Evolutionary conservation across 1,140 invertebrate species (phyloP).

Genomic region (Cylas formicarius): DNA sequence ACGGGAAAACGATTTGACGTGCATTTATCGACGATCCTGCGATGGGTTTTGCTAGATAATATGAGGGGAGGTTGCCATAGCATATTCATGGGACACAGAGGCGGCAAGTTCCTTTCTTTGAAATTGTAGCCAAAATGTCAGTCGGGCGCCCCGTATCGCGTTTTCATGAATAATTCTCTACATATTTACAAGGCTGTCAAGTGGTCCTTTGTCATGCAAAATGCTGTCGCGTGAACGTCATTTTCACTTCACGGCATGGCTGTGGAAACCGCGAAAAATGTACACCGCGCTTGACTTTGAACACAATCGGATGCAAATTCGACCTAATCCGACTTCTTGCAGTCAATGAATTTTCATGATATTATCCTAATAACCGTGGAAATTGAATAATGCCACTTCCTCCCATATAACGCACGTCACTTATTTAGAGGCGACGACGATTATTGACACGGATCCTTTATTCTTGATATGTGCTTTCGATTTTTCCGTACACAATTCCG

Average conservation of each 20-base stretch:
- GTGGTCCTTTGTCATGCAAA: conserved; percentile 44
- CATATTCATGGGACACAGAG: conserved; percentile 16
- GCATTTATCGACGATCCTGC: conserved; percentile 9
- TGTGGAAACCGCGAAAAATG: conserved; percentile 37
- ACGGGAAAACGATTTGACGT: too few relatives aligned
- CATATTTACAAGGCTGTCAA: conserved; percentile 44
- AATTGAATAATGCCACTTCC: conserved; percentile 21
- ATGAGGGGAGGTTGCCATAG: conserved; percentile 7
- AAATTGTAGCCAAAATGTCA: conserved; percentile 41
- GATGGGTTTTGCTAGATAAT: neutral
- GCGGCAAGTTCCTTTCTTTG: conserved; percentile 30
- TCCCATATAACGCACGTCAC: too few relatives aligned
- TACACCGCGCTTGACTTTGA: conserved; percentile 28
- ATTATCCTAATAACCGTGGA: conserved; percentile 19
- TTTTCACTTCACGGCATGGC: conserved; percentile 38
- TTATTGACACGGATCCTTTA: too few relatives aligned
- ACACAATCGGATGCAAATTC: conserved; percentile 40
- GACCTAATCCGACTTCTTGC: conserved; percentile 23
- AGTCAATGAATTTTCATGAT: conserved; percentile 22
- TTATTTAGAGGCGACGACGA: too few relatives aligned
- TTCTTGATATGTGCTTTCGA: too few relatives aligned
- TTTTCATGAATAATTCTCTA: conserved; percentile 45
- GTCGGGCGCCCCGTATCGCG: conserved; percentile 40
- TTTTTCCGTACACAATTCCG: too few relatives aligned
- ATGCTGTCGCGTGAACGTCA: conserved; percentile 42